Percentiles rank a stretch among this genome's conserved stretches.
phyloP scores from a whole-genome alignment of 2,888 invertebrate species.

The Andrena chrysosceles region DNA sequence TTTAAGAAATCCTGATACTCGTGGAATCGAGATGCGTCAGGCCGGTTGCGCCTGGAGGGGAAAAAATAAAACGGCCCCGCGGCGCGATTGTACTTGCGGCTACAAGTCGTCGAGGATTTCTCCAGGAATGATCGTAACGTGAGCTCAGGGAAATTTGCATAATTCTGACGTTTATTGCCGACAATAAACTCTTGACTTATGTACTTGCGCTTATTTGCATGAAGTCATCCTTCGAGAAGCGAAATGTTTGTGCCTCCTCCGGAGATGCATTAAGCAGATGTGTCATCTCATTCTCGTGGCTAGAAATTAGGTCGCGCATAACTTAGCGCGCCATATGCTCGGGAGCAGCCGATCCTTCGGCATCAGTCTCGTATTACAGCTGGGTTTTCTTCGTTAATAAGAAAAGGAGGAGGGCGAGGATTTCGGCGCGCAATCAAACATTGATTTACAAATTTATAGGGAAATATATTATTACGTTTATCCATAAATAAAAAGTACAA shows the following conservation, averaged over 20 bases:
- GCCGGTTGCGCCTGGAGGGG: neutral
- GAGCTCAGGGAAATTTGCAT: neutral
- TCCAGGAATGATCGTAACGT: neutral
- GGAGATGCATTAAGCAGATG: constrained; percentile 67
- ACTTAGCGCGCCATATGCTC: constrained; percentile 58
- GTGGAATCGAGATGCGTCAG: constrained; percentile 51
- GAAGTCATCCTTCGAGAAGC: neutral
- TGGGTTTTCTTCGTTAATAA: neutral
- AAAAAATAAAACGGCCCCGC: neutral
- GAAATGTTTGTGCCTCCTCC: constrained; percentile 21
- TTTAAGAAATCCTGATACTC: constrained; percentile 68
- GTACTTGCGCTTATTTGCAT: neutral
- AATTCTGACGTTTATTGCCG: neutral
- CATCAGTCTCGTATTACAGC: constrained; percentile 20
- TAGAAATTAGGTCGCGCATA: constrained; percentile 71
- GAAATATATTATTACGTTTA: constrained; percentile 52
- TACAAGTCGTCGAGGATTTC: neutral
- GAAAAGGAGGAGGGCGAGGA: neutral
- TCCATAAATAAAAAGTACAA: constrained; percentile 45
- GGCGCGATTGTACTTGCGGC: neutral
- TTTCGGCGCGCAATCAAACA: neutral
- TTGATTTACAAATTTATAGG: constrained; percentile 22
- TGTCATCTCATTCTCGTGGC: constrained; percentile 58
- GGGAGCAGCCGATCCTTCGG: constrained; percentile 8
- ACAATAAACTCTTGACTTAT: neutral